These are phyloP conservation scores for Aotus griseimembra DNA, from an alignment of 2,797 vertebrate species.

Conservation along the genomic window DNA sequence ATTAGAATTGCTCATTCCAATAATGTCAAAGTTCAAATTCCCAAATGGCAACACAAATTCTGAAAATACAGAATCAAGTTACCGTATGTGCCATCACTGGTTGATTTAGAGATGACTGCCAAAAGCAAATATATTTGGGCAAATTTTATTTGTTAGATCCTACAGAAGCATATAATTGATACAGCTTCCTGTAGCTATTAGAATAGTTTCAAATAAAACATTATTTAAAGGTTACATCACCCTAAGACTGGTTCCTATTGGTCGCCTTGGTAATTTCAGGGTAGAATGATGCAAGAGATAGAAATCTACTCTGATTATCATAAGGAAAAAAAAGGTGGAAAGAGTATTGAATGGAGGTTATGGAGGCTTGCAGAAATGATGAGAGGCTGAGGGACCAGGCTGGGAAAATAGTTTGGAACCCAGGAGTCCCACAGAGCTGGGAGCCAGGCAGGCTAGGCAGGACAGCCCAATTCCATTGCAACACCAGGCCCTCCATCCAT, in stretches of 20 bases:
- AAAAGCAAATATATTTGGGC: background rate
- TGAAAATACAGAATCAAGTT: background rate
- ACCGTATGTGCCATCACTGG: background rate
- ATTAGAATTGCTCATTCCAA: conserved; percentile 36
- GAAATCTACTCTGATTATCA: background rate
- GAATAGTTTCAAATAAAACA: conserved; percentile 18
- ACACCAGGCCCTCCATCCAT: no score
- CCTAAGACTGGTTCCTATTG: background rate
- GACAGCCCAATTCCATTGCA: background rate
- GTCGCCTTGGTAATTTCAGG: background rate
- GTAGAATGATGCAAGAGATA: background rate
- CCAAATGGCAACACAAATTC: conserved; percentile 1
- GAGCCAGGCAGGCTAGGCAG: background rate
- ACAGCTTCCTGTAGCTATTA: background rate
- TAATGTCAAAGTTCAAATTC: conserved; percentile 30
- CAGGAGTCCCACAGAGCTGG: background rate
- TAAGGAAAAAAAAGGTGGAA: background rate
- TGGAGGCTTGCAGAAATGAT: background rate
- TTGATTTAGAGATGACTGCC: conserved; percentile 14
- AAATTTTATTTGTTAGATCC: background rate
- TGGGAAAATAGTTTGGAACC: background rate
- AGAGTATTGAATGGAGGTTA: background rate
- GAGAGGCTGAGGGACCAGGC: background rate
- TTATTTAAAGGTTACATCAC: background rate
- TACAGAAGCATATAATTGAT: background rate